Evolutionary conservation across 1,140 invertebrate species (phyloP).

Genomic region (Asbolus verrucosus): DNA sequence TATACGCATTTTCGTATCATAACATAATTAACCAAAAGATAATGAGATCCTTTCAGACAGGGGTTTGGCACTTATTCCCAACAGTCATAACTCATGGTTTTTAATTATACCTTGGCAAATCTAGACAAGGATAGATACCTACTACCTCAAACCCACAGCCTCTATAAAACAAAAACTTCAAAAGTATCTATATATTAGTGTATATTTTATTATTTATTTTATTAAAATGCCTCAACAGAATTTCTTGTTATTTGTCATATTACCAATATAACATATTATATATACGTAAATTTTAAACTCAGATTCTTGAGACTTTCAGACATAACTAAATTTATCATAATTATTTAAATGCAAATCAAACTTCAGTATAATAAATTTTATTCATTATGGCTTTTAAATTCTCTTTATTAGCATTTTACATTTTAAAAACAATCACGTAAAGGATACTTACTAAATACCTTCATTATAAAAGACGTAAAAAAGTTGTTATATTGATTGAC

Average conservation of each 20-base stretch:
- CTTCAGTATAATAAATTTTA: conserved; percentile 8
- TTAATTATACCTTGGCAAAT: conserved; percentile 13
- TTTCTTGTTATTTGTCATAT: too few relatives aligned
- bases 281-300: too few relatives aligned
- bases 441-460: not conserved
- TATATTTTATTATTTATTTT: too few relatives aligned
- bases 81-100: conserved; percentile 17
- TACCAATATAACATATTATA: too few relatives aligned
- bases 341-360: conserved; percentile 28
- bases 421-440: too few relatives aligned
- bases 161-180: not conserved
- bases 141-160: too few relatives aligned
- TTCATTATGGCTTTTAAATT: conserved; percentile 3
- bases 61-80: conserved; percentile 7
- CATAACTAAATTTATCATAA: conserved; percentile 25
- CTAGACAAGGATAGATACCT: not conserved
- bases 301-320: not conserved
- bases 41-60: not conserved
- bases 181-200: too few relatives aligned
- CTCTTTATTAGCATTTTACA: conserved; percentile 7
- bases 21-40: conserved; percentile 21
- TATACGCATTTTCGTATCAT: not conserved
- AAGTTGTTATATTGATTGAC: too few relatives aligned
- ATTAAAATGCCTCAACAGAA: too few relatives aligned
- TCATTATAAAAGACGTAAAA: not conserved